These are phyloP conservation scores for Protonemura montana DNA, from an alignment of 2,888 invertebrate genomes.

Conservation along the genomic window DNA sequence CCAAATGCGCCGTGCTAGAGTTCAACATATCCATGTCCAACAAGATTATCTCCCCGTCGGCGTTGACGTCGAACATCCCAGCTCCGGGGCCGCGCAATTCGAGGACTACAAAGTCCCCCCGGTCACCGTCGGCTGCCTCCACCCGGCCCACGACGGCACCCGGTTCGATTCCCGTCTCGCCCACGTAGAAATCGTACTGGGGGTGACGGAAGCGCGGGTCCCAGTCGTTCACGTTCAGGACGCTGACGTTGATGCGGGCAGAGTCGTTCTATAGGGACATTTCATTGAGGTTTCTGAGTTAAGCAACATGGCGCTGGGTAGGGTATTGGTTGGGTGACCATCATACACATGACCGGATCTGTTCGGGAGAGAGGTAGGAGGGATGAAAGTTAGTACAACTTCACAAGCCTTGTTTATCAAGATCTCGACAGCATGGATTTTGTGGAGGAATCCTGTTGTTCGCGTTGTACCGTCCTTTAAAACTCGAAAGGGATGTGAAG, in stretches of 20 bases:
- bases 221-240: conserved; percentile 91
- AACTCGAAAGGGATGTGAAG: no score
- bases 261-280: conserved; percentile 83
- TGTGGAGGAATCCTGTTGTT: no score
- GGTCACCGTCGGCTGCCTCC: conserved; percentile 88
- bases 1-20: conserved; percentile 72
- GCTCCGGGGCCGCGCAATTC: conserved; percentile 75
- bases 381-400: no score
- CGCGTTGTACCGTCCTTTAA: no score
- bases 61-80: conserved; percentile 70
- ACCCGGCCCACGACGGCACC: conserved; percentile 60
- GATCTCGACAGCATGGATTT: no score
- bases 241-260: conserved; percentile 79
- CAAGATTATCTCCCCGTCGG: conserved; percentile 69
- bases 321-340: no score
- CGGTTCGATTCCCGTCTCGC: conserved; percentile 50
- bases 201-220: conserved; percentile 88
- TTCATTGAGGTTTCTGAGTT: no score
- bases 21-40: conserved; percentile 58
- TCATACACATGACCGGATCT: no score
- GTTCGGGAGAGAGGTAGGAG: no score
- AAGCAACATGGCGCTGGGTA: no score
- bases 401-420: no score
- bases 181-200: conserved; percentile 81
- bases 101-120: conserved; percentile 76